Conservation (phyloP, 2,797 vertebrate genomes). For the Sebastes steindachneri region DNA sequence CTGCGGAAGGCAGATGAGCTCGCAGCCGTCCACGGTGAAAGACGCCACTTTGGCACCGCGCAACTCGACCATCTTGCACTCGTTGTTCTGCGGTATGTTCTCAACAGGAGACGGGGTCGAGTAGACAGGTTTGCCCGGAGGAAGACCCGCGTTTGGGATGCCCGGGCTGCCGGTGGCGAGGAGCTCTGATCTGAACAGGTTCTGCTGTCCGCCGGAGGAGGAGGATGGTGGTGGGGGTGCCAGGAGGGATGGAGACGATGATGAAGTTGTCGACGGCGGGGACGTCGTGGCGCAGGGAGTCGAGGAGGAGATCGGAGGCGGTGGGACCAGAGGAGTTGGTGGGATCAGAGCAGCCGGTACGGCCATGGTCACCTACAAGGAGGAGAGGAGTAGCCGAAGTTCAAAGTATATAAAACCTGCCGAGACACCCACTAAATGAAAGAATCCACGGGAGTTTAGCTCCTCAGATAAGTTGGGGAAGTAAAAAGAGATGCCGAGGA, state of each 20-base stretch:
- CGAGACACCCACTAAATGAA: slow-evolving; percentile 75
- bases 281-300: slow-evolving; percentile 87
- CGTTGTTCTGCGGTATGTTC: slow-evolving; percentile 99
- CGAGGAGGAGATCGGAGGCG: slow-evolving; percentile 86
- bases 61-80: slow-evolving; percentile 99
- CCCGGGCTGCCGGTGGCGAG: slow-evolving; percentile 85
- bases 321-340: slow-evolving; percentile 90
- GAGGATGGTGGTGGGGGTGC: slow-evolving; percentile 71
- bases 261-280: slow-evolving; percentile 90
- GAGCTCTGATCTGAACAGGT: slow-evolving; percentile 91
- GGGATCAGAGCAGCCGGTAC: slow-evolving; percentile 97
- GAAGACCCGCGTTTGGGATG: slow-evolving; percentile 83
- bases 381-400: slow-evolving; percentile 81
- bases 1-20: slow-evolving; percentile 99
- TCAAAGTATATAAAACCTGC: slow-evolving; percentile 80
- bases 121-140: slow-evolving; percentile 94
- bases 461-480: slow-evolving; percentile 86
- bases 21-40: slow-evolving; percentile 97
- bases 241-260: slow-evolving; percentile 88
- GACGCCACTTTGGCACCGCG: slow-evolving; percentile 97
- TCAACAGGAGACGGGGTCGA: slow-evolving; percentile 98
- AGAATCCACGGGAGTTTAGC: slow-evolving; percentile 82
- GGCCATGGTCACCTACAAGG: slow-evolving; percentile 93
- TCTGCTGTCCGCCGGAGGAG: slow-evolving; percentile 71
- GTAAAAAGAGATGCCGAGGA: slow-evolving; percentile 83